Base-by-base conservation (phyloP, 2,888 invertebrate genomes). In the Caenorhabditis macrosperma region DNA sequence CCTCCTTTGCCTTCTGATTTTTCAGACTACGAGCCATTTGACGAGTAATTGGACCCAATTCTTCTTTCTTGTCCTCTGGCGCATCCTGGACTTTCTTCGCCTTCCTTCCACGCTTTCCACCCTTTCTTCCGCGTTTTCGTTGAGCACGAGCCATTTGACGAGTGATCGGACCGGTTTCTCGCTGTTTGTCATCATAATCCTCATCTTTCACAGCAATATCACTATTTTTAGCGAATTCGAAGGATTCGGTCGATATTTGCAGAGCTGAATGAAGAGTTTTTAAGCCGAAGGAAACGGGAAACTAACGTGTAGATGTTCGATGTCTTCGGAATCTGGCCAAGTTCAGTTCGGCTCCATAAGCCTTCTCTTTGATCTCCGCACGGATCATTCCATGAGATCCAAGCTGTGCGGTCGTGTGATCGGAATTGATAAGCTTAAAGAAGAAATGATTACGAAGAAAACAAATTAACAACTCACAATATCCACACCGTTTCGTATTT, bases 311-410 rank as follows among this genome's bases (percentile, higher is more conserved):
- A 12, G 50, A 1, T 15, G 72, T 57, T 4, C 76, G 61, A 68
- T 76, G 76, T 33, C 76, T 54, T 57, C 76, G 52, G 30, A 46
- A 63, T 24, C 76, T 17, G 4, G 67, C 10, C 0, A 67, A 30
- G 4, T 63, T 52, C 22, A 76, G 20, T 17, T 68, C 63, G 6
- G 68, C 30, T 2, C 52, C 24, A 22, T 76, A 55, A 15, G 76
- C 76, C n/a, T 52, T 44, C 7, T 76, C 61, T 30, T 76, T 76
- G 30, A 68, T 76, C 2, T 54, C 61, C 2, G 50, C 30, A 7
- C 76, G 57, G 12, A 54, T 48, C 59, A 52, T 52, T 75, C 67
- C 67, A 30, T 64, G 64, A 22, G 59, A 48, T 4, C 57, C 52
- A 1, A 57, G 26, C 4, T 74, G 74, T 26, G 48, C 66, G 12